phyloP scores from a whole-genome alignment of 2,888 invertebrate genomes.

The Drosophila peninsularis region DNA sequence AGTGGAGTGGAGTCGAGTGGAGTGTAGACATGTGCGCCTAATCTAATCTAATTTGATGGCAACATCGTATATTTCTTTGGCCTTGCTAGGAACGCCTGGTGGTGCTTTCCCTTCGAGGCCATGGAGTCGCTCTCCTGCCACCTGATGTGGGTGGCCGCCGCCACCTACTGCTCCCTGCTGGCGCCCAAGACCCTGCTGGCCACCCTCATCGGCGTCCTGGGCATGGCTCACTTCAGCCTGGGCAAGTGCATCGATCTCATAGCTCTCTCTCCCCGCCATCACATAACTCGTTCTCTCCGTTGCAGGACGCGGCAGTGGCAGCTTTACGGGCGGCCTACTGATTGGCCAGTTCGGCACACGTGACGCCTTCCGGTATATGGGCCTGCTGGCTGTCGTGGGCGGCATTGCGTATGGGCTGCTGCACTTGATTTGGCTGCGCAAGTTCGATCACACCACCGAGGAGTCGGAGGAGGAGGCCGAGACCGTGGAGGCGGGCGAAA shows the following conservation, averaged over 20 bases:
- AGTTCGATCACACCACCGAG: slow-evolving; percentile 85
- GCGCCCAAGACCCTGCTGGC: slow-evolving; percentile 93
- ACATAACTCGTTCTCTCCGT: neutral
- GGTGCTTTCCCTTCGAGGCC: slow-evolving; percentile 95
- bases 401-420: slow-evolving; percentile 89
- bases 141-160: slow-evolving; percentile 95
- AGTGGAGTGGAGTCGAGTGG: slow-evolving; percentile 82
- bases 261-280: neutral
- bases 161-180: slow-evolving; percentile 93
- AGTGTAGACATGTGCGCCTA: slow-evolving; percentile 30
- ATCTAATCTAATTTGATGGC: slow-evolving; percentile 65
- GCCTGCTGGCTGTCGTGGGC: slow-evolving; percentile 89
- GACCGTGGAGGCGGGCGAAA: slow-evolving; percentile 86
- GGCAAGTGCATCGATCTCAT: slow-evolving; percentile 68
- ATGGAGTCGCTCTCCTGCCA: slow-evolving; percentile 94
- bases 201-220: slow-evolving; percentile 93
- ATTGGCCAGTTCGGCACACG: slow-evolving; percentile 91
- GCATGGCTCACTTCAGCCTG: slow-evolving; percentile 95
- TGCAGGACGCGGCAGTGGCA: slow-evolving; percentile 91
- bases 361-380: slow-evolving; percentile 92
- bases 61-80: slow-evolving; percentile 49
- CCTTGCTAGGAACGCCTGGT: slow-evolving; percentile 90
- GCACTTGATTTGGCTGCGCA: slow-evolving; percentile 90
- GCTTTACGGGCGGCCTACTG: slow-evolving; percentile 91
- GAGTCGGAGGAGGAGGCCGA: slow-evolving; percentile 84